Conservation (phyloP, 1,140 invertebrate species). For the Psix sp. region DNA sequence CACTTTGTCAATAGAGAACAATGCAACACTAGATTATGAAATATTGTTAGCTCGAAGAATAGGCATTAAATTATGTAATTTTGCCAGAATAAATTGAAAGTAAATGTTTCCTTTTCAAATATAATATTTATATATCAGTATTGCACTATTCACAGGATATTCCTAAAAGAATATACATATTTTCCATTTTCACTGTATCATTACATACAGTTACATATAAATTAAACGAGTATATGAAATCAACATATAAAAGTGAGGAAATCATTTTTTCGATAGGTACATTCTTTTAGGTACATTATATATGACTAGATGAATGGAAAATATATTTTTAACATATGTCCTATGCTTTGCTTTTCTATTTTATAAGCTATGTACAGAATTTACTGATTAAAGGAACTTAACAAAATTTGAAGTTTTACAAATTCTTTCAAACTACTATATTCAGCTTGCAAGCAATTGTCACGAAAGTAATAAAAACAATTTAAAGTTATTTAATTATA, state of each 20-base stretch:
- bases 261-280: constrained; percentile 14
- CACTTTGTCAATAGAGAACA: constrained; percentile 3
- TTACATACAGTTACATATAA: no score
- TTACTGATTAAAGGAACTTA: constrained; percentile 24
- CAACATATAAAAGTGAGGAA: no score
- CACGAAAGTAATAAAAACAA: constrained; percentile 1
- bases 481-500: neutral
- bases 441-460: constrained; percentile 19
- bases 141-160: no score
- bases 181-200: no score
- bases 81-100: neutral
- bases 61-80: neutral
- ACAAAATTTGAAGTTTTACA: constrained; percentile 7
- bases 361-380: constrained; percentile 34
- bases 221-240: no score
- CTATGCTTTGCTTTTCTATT: constrained; percentile 12
- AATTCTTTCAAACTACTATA: constrained; percentile 32
- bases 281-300: constrained; percentile 23
- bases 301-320: constrained; percentile 61
- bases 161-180: no score
- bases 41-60: neutral
- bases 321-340: constrained; percentile 18
- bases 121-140: no score
- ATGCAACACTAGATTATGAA: constrained; percentile 17
- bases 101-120: no score